Evolutionary conservation across 2,888 invertebrate genomes (phyloP), one percentile per base, ranked within the genome.

Genomic region (Abscondita cerata): DNA sequence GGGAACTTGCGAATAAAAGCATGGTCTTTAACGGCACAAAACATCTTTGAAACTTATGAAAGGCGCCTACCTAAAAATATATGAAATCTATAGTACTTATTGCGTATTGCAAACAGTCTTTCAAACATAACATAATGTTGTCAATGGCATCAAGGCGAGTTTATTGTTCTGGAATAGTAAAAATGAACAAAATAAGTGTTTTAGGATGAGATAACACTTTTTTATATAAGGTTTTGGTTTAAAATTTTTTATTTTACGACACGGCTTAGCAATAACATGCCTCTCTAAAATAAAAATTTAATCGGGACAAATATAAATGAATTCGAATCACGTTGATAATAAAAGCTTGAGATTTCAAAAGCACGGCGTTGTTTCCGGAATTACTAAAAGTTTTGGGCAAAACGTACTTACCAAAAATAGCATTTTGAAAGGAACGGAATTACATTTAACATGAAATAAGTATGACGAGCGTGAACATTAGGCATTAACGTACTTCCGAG

Each of bases 1-100:
- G 68, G 33, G 59, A 66, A 68, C 59, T 66, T 38, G 57, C 62
- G 40, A 57, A 65, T 59, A 64, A 66, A 61, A 64, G 62, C 60
- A 52, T 47, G 54, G 59, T 54, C 59, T 54, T 54, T 54, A 36
- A 41, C 52, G 57, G 54, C 62, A 67, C 57, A 66, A 65, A 64
- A 64, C 62, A 62, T 68, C 62, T 59, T 66, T 60, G 60, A 62
- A 62, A 52, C 56, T 51, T 62, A 62, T 55, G 62, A 52, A 47
- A 62, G 59, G 52, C 46, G 61, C 51, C 47, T 44, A 46, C 20
- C 40, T 57, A 50, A 36, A 63, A 64, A 64, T 64, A 57, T 61
- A 61, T 64, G 57, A 64, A 64, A 61, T 58, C 52, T 57, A 38
- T 41, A 59, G 54, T 46, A 20, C 25, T 11, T 52, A 44, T 53